Percentiles rank a stretch among this genome's conserved stretches.
phyloP scores from a whole-genome alignment of 1,140 invertebrate species.

The Nebria ingens region DNA sequence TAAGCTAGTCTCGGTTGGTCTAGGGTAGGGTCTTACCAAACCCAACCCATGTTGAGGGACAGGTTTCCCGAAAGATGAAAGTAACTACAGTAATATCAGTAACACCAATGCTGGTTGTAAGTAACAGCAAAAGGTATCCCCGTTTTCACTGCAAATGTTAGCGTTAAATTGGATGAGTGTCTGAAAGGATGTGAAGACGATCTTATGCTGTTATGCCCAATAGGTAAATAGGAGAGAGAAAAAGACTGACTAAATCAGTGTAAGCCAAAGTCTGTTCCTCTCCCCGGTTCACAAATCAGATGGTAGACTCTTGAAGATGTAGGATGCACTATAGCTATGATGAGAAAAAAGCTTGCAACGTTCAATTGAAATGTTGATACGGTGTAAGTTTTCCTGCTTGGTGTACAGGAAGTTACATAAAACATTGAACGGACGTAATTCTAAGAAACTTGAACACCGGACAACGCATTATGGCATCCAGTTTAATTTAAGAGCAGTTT shows the following conservation, averaged over 20 bases:
- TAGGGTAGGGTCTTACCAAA: not conserved
- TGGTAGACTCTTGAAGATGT: not conserved
- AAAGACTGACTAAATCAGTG: slow-evolving; percentile 25
- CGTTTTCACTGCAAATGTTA: not conserved
- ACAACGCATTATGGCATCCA: not conserved
- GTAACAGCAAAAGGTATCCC: not conserved
- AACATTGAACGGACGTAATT: not conserved
- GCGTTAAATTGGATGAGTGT: too few relatives aligned
- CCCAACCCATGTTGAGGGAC: not conserved
- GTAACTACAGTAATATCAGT: not conserved
- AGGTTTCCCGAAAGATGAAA: not conserved
- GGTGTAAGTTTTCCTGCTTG: not conserved
- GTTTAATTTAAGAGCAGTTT: not conserved
- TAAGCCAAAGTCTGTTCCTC: slow-evolving; percentile 23
- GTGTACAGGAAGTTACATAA: not conserved
- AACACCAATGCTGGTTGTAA: not conserved
- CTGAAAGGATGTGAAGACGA: not conserved
- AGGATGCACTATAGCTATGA: not conserved
- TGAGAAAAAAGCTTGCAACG: too few relatives aligned
- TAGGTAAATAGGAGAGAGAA: slow-evolving; percentile 28
- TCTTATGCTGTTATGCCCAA: slow-evolving; percentile 13
- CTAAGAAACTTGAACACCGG: not conserved
- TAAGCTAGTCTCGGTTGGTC: not conserved
- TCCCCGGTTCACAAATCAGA: slow-evolving; percentile 24
- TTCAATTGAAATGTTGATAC: not conserved